Conservation (phyloP, 2,113 vertebrate genomes). For the Gobiocypris rarus region DNA sequence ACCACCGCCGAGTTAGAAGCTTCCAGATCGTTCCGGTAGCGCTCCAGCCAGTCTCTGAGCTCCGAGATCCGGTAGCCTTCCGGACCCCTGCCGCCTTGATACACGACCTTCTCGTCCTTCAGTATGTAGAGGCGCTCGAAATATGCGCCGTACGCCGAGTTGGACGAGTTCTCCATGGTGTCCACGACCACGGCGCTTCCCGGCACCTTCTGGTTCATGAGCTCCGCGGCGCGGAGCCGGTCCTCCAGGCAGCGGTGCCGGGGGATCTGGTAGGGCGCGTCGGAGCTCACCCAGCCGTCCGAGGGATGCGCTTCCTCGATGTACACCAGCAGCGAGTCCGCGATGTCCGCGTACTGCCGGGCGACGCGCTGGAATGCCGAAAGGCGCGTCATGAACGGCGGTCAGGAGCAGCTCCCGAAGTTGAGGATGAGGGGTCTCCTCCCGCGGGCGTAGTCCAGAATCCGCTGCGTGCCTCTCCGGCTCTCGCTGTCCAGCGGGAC, state of each 20-base stretch:
- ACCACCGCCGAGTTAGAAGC: slow-evolving; percentile 73
- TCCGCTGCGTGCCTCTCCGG: slow-evolving; percentile 64
- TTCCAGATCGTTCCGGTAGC: slow-evolving; percentile 80
- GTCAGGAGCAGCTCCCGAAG: slow-evolving; percentile 99
- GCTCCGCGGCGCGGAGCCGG: slow-evolving; percentile 86
- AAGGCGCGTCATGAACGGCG: slow-evolving; percentile 98
- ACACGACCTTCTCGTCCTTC: slow-evolving; percentile 87
- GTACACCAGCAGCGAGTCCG: slow-evolving; percentile 96
- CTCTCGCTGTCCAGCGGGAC: slow-evolving; percentile 82
- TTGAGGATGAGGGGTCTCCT: slow-evolving; percentile 92
- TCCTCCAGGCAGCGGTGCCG: slow-evolving; percentile 95
- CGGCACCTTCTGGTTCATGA: slow-evolving; percentile 85
- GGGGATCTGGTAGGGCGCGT: slow-evolving; percentile 93
- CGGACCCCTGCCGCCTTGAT: slow-evolving; percentile 93
- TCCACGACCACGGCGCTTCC: slow-evolving; percentile 90
- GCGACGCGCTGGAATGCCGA: slow-evolving; percentile 92
- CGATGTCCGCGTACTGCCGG: slow-evolving; percentile 89
- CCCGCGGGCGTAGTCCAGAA: slow-evolving; percentile 90
- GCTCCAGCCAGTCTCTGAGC: slow-evolving; percentile 91
- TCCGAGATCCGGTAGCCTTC: slow-evolving; percentile 96
- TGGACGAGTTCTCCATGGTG: slow-evolving; percentile 96
- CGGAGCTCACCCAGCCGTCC: slow-evolving; percentile 97
- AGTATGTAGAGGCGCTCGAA: slow-evolving; percentile 97
- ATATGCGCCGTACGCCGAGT: slow-evolving; percentile 97
- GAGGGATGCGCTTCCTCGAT: slow-evolving; percentile 98